These are phyloP conservation scores for Pandemis heparana DNA, from an alignment of 2,888 invertebrate species.

Conservation along the genomic window DNA sequence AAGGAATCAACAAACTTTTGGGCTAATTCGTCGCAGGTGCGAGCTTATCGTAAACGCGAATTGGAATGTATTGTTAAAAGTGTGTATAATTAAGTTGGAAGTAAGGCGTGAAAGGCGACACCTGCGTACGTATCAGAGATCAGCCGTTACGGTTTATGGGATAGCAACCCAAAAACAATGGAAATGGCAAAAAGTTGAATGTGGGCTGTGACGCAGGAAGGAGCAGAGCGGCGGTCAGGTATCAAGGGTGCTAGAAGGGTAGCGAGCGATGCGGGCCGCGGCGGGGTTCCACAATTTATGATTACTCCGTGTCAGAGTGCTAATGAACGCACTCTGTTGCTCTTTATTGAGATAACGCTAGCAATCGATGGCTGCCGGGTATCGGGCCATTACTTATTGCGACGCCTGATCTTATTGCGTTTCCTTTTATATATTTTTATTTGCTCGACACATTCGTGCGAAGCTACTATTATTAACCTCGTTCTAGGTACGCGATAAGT, in stretches of 20 bases:
- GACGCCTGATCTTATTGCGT: constrained; percentile 73
- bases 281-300: constrained; percentile 84
- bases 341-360: constrained; percentile 85
- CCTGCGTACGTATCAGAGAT: constrained; percentile 80
- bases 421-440: constrained; percentile 70
- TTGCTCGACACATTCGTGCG: constrained; percentile 72
- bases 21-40: constrained; percentile 75
- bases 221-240: constrained; percentile 54
- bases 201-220: constrained; percentile 63
- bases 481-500: constrained; percentile 64
- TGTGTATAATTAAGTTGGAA: constrained; percentile 78
- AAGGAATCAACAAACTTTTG: constrained; percentile 63
- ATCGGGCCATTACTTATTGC: constrained; percentile 78
- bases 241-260: constrained; percentile 67
- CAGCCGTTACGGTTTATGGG: constrained; percentile 81
- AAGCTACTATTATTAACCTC: constrained; percentile 74
- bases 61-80: constrained; percentile 74
- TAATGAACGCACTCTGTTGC: constrained; percentile 84
- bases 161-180: constrained; percentile 80
- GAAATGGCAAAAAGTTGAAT: constrained; percentile 82
- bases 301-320: constrained; percentile 83
- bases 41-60: constrained; percentile 70
- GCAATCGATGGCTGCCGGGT: constrained; percentile 65
- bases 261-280: constrained; percentile 79
- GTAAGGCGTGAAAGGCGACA: constrained; percentile 76